Conservation (phyloP, 2,113 vertebrate species). For the Hippocampus guttulatus region DNA sequence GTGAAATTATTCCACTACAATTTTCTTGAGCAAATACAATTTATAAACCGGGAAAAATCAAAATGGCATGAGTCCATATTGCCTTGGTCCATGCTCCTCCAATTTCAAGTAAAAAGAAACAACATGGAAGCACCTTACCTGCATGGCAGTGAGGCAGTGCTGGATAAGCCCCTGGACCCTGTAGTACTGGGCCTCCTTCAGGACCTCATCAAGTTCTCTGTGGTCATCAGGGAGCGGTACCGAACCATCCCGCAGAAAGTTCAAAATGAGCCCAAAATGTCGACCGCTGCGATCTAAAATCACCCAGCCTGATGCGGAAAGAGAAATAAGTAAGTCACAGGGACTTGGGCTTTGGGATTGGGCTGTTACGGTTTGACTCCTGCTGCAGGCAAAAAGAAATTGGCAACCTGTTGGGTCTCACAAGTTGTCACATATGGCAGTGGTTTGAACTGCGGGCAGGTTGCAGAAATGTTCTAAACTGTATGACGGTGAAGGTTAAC, state of each 20-base stretch:
- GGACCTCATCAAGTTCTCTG: constrained; percentile 79
- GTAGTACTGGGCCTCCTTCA: constrained; percentile 83
- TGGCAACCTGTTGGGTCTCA: too few relatives aligned
- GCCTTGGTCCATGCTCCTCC: not conserved
- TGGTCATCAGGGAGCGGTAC: constrained; percentile 81
- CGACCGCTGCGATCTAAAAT: constrained; percentile 82
- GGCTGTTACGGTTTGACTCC: too few relatives aligned
- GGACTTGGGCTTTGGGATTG: not conserved
- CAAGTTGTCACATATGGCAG: not conserved
- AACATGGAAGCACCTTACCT: constrained; percentile 65
- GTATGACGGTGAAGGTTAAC: not conserved
- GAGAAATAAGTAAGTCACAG: constrained; percentile 1
- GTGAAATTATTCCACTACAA: too few relatives aligned
- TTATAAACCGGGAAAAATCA: not conserved
- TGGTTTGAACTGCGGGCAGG: not conserved
- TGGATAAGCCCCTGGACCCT: constrained; percentile 82
- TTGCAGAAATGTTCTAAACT: not conserved
- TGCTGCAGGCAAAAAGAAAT: too few relatives aligned
- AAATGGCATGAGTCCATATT: not conserved
- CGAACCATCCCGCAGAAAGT: constrained; percentile 83
- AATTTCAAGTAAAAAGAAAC: not conserved
- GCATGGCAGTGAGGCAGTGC: constrained; percentile 79
- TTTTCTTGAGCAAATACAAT: too few relatives aligned
- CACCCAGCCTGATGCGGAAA: constrained; percentile 75
- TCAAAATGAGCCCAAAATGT: constrained; percentile 82